Percentiles rank a stretch among this genome's conserved stretches.
phyloP scores from a whole-genome alignment of 2,113 vertebrate genomes.

The Arothron firmamentum region DNA sequence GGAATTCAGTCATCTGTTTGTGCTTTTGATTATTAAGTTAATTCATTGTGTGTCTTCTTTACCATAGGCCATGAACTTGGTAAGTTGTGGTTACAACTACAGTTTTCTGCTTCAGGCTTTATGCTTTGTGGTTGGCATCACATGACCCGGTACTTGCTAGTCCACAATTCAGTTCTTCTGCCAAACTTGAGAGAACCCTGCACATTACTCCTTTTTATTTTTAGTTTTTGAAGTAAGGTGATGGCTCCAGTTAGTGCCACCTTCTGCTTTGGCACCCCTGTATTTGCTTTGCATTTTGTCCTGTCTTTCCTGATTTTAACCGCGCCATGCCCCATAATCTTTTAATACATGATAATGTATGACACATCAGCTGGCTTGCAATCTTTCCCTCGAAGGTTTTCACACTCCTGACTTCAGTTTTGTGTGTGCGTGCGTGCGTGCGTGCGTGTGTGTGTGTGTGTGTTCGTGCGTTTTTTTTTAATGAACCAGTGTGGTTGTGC shows the following conservation, averaged over 20 bases:
- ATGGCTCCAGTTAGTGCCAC: constrained; percentile 49
- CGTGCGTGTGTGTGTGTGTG: no score
- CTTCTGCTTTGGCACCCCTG: constrained; percentile 52
- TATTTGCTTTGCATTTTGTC: constrained; percentile 53
- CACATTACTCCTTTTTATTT: constrained; percentile 41
- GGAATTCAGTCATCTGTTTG: constrained; percentile 31
- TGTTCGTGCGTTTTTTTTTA: neutral
- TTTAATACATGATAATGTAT: constrained; percentile 4
- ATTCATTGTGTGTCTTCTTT: constrained; percentile 72
- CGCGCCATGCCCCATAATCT: constrained; percentile 41
- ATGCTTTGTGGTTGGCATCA: constrained; percentile 62
- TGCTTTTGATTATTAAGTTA: constrained; percentile 42
- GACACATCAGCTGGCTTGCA: constrained; percentile 55
- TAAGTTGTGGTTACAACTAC: constrained; percentile 78
- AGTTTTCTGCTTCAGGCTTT: constrained; percentile 66
- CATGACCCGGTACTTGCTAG: constrained; percentile 39
- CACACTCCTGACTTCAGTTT: constrained; percentile 19
- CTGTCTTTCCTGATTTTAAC: constrained; percentile 44
- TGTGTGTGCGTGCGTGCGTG: no score
- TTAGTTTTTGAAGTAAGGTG: constrained; percentile 57
- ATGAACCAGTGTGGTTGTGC: constrained; percentile 1
- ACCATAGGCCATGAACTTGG: constrained; percentile 96
- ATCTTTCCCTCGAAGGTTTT: constrained; percentile 27
- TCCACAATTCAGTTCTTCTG: constrained; percentile 44
- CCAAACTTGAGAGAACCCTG: constrained; percentile 42